Percentiles rank a stretch among this genome's conserved stretches.
Conservation (phyloP, 1,140 invertebrate species). For the Ruditapes philippinarum region DNA sequence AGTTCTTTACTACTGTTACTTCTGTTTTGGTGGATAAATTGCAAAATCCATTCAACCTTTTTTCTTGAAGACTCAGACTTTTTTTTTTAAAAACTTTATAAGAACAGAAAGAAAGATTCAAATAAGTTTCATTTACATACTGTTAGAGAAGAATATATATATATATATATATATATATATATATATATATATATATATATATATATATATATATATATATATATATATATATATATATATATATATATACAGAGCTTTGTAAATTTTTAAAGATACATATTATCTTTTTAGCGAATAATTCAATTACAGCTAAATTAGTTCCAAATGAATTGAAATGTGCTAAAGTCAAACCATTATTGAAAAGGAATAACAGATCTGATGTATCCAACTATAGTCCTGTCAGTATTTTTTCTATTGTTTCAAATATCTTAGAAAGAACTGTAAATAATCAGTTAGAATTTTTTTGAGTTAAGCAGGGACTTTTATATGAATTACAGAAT, state of each 20-base stretch:
- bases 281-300: not conserved
- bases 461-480: no score
- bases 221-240: not conserved
- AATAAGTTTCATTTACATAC: not conserved
- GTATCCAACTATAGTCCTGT: slow-evolving; percentile 9
- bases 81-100: no score
- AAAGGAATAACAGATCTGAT: not conserved
- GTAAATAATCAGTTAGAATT: not conserved
- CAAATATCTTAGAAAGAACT: not conserved
- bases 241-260: not conserved
- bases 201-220: no score
- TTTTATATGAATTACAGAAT: no score
- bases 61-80: no score
- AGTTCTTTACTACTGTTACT: slow-evolving; percentile 32
- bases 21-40: not conserved
- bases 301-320: not conserved
- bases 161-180: not conserved
- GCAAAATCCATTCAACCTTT: no score
- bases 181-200: not conserved
- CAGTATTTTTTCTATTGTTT: not conserved
- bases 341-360: not conserved
- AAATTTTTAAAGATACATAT: not conserved
- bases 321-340: not conserved
- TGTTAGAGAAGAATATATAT: not conserved
- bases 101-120: not conserved